A percentile compares a stretch with the other conserved stretches of the same genome.
Evolutionary conservation across 2,888 invertebrate genomes (phyloP).

Genomic region (Latrodectus elegans): DNA sequence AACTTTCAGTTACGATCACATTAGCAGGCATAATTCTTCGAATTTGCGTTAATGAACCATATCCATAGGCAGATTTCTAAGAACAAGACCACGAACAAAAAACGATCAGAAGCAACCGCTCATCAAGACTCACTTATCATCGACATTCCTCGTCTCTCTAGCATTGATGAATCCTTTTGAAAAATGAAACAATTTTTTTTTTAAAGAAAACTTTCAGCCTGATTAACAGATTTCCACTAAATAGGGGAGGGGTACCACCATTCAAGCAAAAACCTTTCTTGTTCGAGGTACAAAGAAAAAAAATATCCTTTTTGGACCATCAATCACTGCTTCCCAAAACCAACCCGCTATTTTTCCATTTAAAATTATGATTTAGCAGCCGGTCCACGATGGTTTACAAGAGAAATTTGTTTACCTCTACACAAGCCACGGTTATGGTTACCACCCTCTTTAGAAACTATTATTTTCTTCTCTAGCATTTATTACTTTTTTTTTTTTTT

Average conservation of each 20-base stretch:
- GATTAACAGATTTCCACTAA: constrained; percentile 47
- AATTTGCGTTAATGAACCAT: no score
- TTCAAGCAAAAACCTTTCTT: constrained; percentile 8
- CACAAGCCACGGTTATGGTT: constrained; percentile 8
- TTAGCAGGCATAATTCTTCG: no score
- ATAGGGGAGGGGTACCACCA: constrained; percentile 40
- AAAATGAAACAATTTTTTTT: not conserved
- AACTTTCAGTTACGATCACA: no score
- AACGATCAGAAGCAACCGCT: no score
- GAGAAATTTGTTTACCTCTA: constrained; percentile 53
- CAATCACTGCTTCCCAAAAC: constrained; percentile 33
- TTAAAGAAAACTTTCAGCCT: not conserved
- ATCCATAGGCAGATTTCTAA: no score
- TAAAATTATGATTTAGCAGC: constrained; percentile 54
- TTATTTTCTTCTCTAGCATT: constrained; percentile 3
- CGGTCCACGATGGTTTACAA: constrained; percentile 24
- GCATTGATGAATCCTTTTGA: not conserved
- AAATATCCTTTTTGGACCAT: constrained; percentile 36
- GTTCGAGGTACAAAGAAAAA: constrained; percentile 14
- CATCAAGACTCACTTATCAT: no score
- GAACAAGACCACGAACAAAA: no score
- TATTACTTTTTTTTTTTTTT: not conserved
- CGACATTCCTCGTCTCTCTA: no score
- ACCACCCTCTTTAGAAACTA: constrained; percentile 39
- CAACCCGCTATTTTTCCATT: constrained; percentile 21